Conservation (phyloP, 2,888 invertebrate genomes). For the Muschampia staudingeri region DNA sequence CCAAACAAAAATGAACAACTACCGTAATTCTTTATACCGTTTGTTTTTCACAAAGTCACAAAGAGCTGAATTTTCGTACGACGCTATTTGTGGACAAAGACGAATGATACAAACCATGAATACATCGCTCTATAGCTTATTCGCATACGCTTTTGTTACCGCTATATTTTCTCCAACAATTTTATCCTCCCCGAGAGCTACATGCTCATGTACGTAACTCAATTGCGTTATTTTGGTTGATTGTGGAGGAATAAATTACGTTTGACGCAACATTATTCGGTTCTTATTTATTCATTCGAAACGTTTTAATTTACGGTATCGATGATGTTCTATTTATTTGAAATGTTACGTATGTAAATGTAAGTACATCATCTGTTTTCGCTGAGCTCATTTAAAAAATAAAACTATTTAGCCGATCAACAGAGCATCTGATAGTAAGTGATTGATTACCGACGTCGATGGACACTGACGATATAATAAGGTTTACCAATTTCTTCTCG, state of each 20-base stretch:
- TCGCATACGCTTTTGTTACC: not conserved
- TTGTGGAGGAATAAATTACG: slow-evolving; percentile 73
- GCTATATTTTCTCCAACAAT: not conserved
- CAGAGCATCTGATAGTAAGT: not conserved
- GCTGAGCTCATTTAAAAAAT: not conserved
- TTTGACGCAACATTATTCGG: slow-evolving; percentile 70
- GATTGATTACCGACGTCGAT: not conserved
- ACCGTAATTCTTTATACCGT: not conserved
- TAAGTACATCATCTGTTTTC: slow-evolving; percentile 21
- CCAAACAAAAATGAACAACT: not conserved
- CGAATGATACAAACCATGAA: not conserved
- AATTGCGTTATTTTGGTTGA: slow-evolving; percentile 68
- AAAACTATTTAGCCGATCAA: not conserved
- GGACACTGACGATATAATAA: not conserved
- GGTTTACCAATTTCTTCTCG: not conserved
- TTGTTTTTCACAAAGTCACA: not conserved
- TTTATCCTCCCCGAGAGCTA: slow-evolving; percentile 4
- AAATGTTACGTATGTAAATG: slow-evolving; percentile 20
- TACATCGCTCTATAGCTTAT: not conserved
- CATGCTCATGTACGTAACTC: slow-evolving; percentile 61
- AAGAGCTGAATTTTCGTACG: not conserved
- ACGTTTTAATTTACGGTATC: slow-evolving; percentile 53
- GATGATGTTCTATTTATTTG: slow-evolving; percentile 42
- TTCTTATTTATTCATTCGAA: slow-evolving; percentile 70
- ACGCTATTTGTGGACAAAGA: not conserved